A percentile compares a stretch with the other conserved stretches of the same genome.
phyloP scores from a whole-genome alignment of 2,888 invertebrate genomes.

The Zhuqinia jingwanae region DNA sequence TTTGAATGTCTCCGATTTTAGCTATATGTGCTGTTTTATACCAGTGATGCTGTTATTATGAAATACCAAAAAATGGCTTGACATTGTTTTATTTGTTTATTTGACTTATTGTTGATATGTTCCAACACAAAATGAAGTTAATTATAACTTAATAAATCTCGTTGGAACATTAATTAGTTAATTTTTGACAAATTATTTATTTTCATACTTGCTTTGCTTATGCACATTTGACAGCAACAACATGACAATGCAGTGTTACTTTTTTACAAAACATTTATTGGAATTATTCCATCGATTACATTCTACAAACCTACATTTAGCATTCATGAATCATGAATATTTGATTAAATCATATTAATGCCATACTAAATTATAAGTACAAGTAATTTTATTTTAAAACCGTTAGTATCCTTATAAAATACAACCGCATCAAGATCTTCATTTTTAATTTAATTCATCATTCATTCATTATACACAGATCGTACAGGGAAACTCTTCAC shows the following conservation, averaged over 20 bases:
- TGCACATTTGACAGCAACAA: neutral
- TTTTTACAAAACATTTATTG: neutral
- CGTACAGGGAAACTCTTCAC: no score
- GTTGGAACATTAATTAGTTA: no score
- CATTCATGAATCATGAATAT: no score
- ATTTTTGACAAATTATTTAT: conserved; percentile 31
- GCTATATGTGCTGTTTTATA: conserved; percentile 44
- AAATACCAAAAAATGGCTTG: conserved; percentile 48
- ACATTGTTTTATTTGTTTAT: conserved; percentile 50
- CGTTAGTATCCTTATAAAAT: no score
- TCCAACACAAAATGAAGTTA: conserved; percentile 33
- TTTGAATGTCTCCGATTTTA: neutral
- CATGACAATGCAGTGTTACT: neutral
- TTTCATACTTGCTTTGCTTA: neutral
- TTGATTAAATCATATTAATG: no score
- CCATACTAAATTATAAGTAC: no score
- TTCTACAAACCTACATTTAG: no score
- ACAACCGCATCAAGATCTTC: no score
- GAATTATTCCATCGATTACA: no score
- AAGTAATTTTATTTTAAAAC: no score
- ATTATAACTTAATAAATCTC: conserved; percentile 14
- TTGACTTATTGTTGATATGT: conserved; percentile 18
- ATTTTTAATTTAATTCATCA: no score
- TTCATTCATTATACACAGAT: no score
- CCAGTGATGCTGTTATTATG: conserved; percentile 61